Evolutionary conservation across 2,113 vertebrate genomes (phyloP).

Genomic region (Athene cunicularia): DNA sequence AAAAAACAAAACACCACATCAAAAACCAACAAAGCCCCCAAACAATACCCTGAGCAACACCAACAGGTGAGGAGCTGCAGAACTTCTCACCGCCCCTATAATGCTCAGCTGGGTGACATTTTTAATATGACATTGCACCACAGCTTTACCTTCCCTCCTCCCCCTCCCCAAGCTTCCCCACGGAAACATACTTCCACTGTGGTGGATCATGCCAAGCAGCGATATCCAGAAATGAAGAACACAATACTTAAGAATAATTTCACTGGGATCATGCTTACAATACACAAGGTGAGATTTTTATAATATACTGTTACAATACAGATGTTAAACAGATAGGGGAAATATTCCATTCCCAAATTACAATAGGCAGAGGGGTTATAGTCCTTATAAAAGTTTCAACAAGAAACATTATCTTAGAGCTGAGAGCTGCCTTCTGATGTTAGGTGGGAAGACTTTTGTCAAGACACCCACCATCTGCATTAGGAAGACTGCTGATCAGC

Average conservation of each 20-base stretch:
- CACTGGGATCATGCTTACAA: constrained; percentile 60
- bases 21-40: background rate
- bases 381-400: constrained; percentile 62
- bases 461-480: background rate
- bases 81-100: constrained; percentile 19
- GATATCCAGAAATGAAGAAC: constrained; percentile 47
- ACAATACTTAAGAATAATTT: constrained; percentile 49
- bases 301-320: constrained; percentile 55
- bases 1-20: too few relatives aligned
- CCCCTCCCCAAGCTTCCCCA: background rate
- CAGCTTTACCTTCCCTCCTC: background rate
- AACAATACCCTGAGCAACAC: constrained; percentile 51
- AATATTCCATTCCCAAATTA: constrained; percentile 40
- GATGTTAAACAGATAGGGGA: constrained; percentile 64
- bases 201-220: constrained; percentile 20
- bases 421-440: background rate
- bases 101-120: constrained; percentile 20
- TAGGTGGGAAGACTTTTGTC: background rate
- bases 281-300: constrained; percentile 63
- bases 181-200: constrained; percentile 40
- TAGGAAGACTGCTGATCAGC: background rate
- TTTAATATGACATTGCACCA: background rate
- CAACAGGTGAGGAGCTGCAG: constrained; percentile 77
- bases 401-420: background rate
- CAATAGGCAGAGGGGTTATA: constrained; percentile 36